Evolutionary conservation across 64 coral and sea anemone genomes (phyloP), one percentile per base, ranked within the genome.

Genomic region (Acropora yongei): DNA sequence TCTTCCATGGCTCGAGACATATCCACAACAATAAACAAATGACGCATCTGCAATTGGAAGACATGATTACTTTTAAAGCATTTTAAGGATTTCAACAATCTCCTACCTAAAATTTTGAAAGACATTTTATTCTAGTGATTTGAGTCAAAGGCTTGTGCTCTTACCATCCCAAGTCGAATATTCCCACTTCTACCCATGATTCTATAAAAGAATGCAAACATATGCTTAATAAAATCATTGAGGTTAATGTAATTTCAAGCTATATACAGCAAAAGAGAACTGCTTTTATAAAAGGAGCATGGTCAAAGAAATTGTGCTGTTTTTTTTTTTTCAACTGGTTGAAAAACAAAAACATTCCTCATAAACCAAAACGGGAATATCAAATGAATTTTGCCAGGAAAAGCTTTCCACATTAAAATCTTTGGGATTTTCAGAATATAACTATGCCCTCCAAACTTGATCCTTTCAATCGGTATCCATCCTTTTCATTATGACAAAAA

Each of bases 151-250:
- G n/a, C 43, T 79, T 16, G 61, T 0, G 49, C 72, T 75, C 94
- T 84, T 75, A 98, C 97, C 97, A 99, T 99, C 57, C 97, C 97
- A 91, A 99, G 97, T 86, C 95, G 92, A 77, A 96, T 90, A 76
- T 99, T 99, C 6, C 97, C 88, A 72, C 91, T 89, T 89, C 94
- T 90, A 80, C 91, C 90, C 72, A 75, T 76, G 16, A 76, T 41
- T 77, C 63, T 61, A 13, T 19, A 44, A 55, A 86, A 60, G 47
- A 20, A 58, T 2, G 12, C 49, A 84, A 60, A 42, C 8, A n/a
- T 3, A 14, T 4, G 39, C 4, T 71, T 39, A 71, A 71, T 20
- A 20, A 1, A n/a, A 42, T 45, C 0, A 63, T 87, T 50, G 46
- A 14, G 57, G 19, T 51, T 53, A 55, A 63, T 78, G 30, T 78